Evolutionary conservation across 2,113 vertebrate genomes (phyloP), one percentile per base, ranked within the genome.

Genomic region (Glaucomys volans): DNA sequence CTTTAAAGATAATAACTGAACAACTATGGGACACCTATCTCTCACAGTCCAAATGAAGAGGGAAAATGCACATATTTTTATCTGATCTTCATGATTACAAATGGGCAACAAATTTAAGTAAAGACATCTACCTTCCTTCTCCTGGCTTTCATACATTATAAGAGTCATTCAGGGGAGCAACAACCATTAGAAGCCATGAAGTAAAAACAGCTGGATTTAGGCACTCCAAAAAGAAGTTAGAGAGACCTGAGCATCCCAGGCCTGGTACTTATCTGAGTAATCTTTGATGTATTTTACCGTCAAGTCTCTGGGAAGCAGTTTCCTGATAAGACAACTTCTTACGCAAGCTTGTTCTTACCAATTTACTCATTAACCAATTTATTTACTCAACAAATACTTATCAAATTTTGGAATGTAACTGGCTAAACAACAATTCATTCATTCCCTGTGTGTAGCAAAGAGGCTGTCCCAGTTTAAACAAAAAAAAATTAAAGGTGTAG

Each of bases 331-430:
- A 86, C 80, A 87, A 80, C 2, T 32, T 64, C 64, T 54, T 59
- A 37, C 30, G 85, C 13, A 67, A 85, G 12, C 30, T 44, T 87
- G 16, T 32, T 71, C 35, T n/a, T n/a, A n/a, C n/a, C n/a, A n/a
- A n/a, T n/a, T n/a, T n/a, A n/a, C n/a, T n/a, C n/a, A n/a, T n/a
- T n/a, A n/a, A n/a, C n/a, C n/a, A n/a, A n/a, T 50, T 91, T 71
- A 90, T 84, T 74, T 50, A 91, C 71, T 72, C 52, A 54, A 62
- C 52, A 74, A 66, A 66, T 12, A 85, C 22, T 52, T 96, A 86
- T 3, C 37, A 8, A 69, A 35, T 80, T 52, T 96, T 54, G 76
- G 17, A 30, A 90, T 91, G 64, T 9, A 67, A 85, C n/a, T 59
- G 20, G 18, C 26, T 91, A 81, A 69, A 22, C 32, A 54, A 74